Evolutionary conservation across 2,888 invertebrate genomes (phyloP), one percentile per base, ranked within the genome.

Genomic region (Lasioglossum leucozonium): DNA sequence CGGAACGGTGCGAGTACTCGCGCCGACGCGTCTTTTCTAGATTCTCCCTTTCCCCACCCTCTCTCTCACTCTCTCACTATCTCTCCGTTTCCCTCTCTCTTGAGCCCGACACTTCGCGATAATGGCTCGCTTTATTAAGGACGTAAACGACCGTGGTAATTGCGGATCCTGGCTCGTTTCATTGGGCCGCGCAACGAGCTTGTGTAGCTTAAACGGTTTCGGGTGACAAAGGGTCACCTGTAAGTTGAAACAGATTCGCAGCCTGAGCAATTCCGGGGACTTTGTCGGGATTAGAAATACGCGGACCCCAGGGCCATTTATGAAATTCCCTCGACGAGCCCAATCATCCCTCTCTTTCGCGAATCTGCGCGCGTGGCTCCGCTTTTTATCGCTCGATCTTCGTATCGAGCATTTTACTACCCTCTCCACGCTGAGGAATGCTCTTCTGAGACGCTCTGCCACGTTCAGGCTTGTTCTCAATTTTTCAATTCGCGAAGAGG

Each of bases 91-190:
- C 51, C 2, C 10, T 22, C 18, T 51, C 51, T 22, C 51, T 51
- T 51, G 51, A 51, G n/a, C 51, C 51, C 51, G 76, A 47, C 51
- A 69, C 67, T 58, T 55, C 74, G 78, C 81, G 82, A 81, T 85
- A 77, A 78, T 73, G 42, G 79, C 42, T 47, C 73, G 82, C 65
- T 85, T 85, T 85, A 79, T 86, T 86, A 86, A 78, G 72, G 72
- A 65, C 84, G 76, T 72, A 69, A 77, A 83, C 84, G 84, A 78
- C 69, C 73, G 69, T 55, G 62, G 62, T 84, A 84, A 84, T 84
- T 78, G 84, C 84, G 77, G 73, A 71, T 42, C 72, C 42, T 40
- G 73, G 58, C 62, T 55, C 73, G 84, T 83, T 83, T 62, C 83
- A 42, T 82, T 71, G 67, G 55, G 83, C 40, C 55, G 58, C 51